Percentiles rank a stretch among this genome's conserved stretches.
Evolutionary conservation across 2,888 invertebrate genomes (phyloP).

Genomic region (Notodonta ziczac): DNA sequence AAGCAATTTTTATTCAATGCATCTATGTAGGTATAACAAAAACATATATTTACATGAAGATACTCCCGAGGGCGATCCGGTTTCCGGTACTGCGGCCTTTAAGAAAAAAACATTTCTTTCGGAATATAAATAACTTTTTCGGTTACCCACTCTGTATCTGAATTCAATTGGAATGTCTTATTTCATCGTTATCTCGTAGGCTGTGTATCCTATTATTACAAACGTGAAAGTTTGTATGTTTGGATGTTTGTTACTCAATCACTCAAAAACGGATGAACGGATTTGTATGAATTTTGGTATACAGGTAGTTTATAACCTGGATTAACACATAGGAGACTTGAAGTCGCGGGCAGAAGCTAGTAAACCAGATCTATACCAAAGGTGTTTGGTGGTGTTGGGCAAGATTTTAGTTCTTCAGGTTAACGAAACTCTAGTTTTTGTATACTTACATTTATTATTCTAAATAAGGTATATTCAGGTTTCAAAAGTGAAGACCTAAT

Average conservation of each 20-base stretch:
- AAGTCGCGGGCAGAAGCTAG: no score
- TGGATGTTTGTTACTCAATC: no score
- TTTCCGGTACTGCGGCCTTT: slow-evolving; percentile 10
- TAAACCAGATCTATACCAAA: neutral
- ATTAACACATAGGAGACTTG: no score
- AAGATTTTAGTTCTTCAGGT: neutral
- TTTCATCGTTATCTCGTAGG: slow-evolving; percentile 16
- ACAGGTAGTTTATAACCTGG: no score
- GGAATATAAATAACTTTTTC: slow-evolving; percentile 50
- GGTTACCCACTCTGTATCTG: slow-evolving; percentile 34
- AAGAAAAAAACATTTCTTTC: slow-evolving; percentile 30
- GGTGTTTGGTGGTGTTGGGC: neutral
- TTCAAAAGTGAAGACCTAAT: no score
- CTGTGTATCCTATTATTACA: neutral
- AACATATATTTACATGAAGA: neutral
- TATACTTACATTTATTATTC: no score
- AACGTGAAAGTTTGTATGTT: no score
- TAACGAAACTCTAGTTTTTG: neutral
- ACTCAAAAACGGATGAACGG: no score
- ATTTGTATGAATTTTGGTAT: no score
- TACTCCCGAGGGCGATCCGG: slow-evolving; percentile 8
- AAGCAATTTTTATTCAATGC: neutral
- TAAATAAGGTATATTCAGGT: no score
- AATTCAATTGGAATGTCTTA: slow-evolving; percentile 49
- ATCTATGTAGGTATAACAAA: neutral